Percentiles rank a stretch among this genome's conserved stretches.
Conservation (phyloP, 2,888 invertebrate species). For the Dermolepida albohirtum region DNA sequence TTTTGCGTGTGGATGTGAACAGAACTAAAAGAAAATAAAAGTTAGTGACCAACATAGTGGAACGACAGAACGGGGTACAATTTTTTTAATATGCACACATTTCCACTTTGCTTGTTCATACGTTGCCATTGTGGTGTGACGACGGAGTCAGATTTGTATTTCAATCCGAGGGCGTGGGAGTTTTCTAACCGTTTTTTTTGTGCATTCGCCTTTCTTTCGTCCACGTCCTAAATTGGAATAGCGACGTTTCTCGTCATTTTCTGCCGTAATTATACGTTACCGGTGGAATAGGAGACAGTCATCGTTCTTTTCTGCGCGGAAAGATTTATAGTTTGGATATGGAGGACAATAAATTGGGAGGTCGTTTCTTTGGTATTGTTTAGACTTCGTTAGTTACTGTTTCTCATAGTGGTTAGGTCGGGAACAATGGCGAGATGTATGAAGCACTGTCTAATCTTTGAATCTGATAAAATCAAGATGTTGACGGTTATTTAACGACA, state of each 20-base stretch:
- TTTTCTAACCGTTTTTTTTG: conserved; percentile 24
- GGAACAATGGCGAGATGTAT: conserved; percentile 33
- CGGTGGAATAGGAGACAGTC: too few species aligned
- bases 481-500: conserved; percentile 2
- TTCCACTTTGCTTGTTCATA: conserved; percentile 20
- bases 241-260: background rate
- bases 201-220: background rate
- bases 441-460: conserved; percentile 14
- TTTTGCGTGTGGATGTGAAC: conserved; percentile 10
- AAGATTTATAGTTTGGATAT: conserved; percentile 24
- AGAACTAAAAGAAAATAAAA: conserved; percentile 7
- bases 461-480: conserved; percentile 7
- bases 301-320: conserved; percentile 8
- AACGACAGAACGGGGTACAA: conserved; percentile 12
- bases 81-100: conserved; percentile 8
- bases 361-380: conserved; percentile 17
- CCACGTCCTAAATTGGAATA: conserved; percentile 4
- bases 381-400: conserved; percentile 28
- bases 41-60: conserved; percentile 17
- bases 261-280: background rate
- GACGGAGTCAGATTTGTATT: conserved; percentile 24
- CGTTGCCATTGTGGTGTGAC: conserved; percentile 1
- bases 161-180: conserved; percentile 30
- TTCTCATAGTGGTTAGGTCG: conserved; percentile 37
- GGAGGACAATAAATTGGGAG: conserved; percentile 11